These are phyloP conservation scores for Amblyjoppa proteus DNA, from an alignment of 2,888 invertebrate species.

Conservation along the genomic window DNA sequence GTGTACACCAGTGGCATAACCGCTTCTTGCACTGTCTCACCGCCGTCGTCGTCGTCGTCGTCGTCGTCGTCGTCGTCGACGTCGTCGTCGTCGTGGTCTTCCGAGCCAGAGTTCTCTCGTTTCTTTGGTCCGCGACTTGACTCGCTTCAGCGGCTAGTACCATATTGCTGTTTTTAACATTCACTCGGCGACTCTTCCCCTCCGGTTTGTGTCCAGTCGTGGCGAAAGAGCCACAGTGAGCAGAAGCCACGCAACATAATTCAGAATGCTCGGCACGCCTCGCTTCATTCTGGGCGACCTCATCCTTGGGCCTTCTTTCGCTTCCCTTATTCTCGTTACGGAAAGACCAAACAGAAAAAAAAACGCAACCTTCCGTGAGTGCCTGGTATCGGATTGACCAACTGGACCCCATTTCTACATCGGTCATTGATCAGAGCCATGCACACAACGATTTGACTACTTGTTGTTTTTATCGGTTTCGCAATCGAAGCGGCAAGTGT, in stretches of 20 bases:
- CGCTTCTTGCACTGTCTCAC: conserved; percentile 53
- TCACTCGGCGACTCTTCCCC: conserved; percentile 45
- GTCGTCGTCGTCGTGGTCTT: conserved; percentile 5
- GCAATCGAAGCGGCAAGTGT: too few relatives aligned
- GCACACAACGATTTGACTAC: too few relatives aligned
- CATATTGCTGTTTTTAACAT: conserved; percentile 44
- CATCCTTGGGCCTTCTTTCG: not conserved
- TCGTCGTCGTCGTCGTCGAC: not conserved
- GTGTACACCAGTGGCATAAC: conserved; percentile 52
- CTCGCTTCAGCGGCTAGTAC: conserved; percentile 17
- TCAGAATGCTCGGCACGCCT: conserved; percentile 58
- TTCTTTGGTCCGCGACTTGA: conserved; percentile 36
- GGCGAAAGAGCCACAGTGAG: not conserved
- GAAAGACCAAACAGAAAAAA: not conserved
- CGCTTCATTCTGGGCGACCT: not conserved
- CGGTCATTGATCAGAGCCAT: too few relatives aligned
- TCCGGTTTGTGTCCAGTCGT: conserved; percentile 29
- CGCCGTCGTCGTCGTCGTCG: not conserved
- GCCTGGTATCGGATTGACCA: not conserved
- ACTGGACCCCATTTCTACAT: too few relatives aligned
- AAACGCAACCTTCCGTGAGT: not conserved
- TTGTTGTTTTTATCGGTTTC: too few relatives aligned
- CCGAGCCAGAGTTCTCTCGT: conserved; percentile 25
- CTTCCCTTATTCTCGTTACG: conserved; percentile 36
- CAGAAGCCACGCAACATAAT: conserved; percentile 27